phyloP scores from a whole-genome alignment of 2,888 invertebrate species.

The Glaucopsyche alexis region DNA sequence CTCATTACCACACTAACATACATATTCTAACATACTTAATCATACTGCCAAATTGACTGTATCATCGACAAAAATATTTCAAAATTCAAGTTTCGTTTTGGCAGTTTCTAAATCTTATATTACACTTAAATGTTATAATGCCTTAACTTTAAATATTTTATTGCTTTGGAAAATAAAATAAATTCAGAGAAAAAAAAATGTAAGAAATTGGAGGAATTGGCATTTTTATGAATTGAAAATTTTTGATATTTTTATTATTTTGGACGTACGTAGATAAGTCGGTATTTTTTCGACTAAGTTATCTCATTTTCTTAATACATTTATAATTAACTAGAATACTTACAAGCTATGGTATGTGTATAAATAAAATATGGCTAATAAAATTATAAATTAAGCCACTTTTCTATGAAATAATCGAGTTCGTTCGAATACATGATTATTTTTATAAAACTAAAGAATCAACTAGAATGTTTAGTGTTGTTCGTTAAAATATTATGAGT shows the following conservation, averaged over 20 bases:
- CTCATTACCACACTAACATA: constrained; percentile 46
- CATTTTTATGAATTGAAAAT: background rate
- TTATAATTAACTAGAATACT: constrained; percentile 72
- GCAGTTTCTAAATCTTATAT: constrained; percentile 68
- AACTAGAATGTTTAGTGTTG: constrained; percentile 67
- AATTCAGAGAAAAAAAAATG: constrained; percentile 59
- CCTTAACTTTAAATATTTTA: constrained; percentile 59
- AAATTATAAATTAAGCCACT: constrained; percentile 68
- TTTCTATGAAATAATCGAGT: constrained; percentile 53
- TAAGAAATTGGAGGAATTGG: constrained; percentile 40
- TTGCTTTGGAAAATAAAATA: constrained; percentile 75
- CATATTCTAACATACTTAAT: constrained; percentile 43
- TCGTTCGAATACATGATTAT: constrained; percentile 47
- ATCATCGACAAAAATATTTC: constrained; percentile 46
- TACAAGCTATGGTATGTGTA: constrained; percentile 77
- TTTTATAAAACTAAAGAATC: constrained; percentile 54
- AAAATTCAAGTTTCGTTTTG: constrained; percentile 53
- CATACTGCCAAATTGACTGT: constrained; percentile 61
- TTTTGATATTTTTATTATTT: background rate
- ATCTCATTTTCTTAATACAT: constrained; percentile 57
- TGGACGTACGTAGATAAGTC: background rate
- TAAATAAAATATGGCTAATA: constrained; percentile 78
- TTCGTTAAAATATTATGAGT: constrained; percentile 46
- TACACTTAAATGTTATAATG: constrained; percentile 54
- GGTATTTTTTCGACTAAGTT: constrained; percentile 3